phyloP scores from a whole-genome alignment of 30 jellyfish, hydroid and myxozoan genomes.

The Turritopsis rubra region DNA sequence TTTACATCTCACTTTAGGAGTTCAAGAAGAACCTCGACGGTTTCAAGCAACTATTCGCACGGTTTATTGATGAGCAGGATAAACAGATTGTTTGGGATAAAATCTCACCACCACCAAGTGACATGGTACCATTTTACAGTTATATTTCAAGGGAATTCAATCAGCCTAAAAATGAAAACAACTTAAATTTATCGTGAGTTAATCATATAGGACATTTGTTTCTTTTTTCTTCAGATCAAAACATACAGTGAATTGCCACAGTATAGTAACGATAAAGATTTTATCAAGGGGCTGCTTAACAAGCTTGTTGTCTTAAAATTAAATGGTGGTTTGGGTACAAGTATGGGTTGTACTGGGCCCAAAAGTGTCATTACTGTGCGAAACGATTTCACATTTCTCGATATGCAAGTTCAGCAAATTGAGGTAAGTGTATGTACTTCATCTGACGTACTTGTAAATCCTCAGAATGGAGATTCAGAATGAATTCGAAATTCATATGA shows the following conservation, averaged over 20 bases:
- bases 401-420: slow-evolving; percentile 90
- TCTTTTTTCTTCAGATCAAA: slow-evolving; percentile 5
- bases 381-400: slow-evolving; percentile 74
- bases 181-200: background rate
- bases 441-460: background rate
- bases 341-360: slow-evolving; percentile 98
- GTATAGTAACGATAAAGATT: background rate
- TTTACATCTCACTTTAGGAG: background rate
- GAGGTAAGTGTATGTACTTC: slow-evolving; percentile 52
- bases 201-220: background rate
- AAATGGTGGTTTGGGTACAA: slow-evolving; percentile 98
- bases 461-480: background rate
- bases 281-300: slow-evolving; percentile 49
- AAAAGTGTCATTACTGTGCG: slow-evolving; percentile 90
- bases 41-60: background rate
- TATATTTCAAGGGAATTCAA: too few relatives aligned
- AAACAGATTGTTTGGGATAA: slow-evolving; percentile 12
- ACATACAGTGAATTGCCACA: slow-evolving; percentile 10
- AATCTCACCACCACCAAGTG: slow-evolving; percentile 6
- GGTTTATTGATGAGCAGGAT: background rate
- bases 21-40: background rate
- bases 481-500: too few relatives aligned
- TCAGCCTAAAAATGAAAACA: too few relatives aligned
- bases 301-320: slow-evolving; percentile 85
- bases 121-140: background rate